Evolutionary conservation across 2,113 vertebrate genomes (phyloP), one percentile per base, ranked within the genome.

Genomic region (Otolemur garnettii): DNA sequence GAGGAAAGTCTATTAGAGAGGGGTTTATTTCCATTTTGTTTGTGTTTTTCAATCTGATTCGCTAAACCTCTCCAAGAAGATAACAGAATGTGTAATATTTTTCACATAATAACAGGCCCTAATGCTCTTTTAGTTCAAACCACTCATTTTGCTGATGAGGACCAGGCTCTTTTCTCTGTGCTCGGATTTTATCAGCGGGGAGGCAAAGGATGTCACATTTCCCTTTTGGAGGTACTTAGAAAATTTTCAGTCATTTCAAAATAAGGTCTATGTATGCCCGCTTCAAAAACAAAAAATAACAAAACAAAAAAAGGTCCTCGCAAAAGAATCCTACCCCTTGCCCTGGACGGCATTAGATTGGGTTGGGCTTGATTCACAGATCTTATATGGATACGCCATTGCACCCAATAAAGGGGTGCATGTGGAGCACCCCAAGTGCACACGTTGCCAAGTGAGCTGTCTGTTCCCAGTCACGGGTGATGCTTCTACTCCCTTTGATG

Each of bases 181-280:
- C 38, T 96, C 71, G 77, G 90, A 84, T 93, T 64, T 82, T 72
- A 96, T 94, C 89, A 75, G 89, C 74, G 5, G 57, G 79, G 22
- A 33, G 85, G 86, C 72, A 87, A 68, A 57, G 80, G 79, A 50
- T 79, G 42, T 93, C 93, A 68, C 45, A 87, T 42, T 94, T 88
- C 84, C 21, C 92, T 85, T 62, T 45, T 21, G n/a, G 45, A 90
- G 42, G 38, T 69, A 85, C 90, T 92, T 71, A 30, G 57, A 71
- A 88, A 79, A 78, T 92, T 62, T 79, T 69, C 53, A 60, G 78
- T 78, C 69, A 24, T 89, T 96, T 95, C 96, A 90, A 86, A 96
- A 91, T 94, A 89, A 88, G 59, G 80, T 45, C 35, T 30, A 19
- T 7, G n/a, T 2, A 7, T 35, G 55, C 12, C 22, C 24, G 77